These are phyloP conservation scores for Porites rus DNA, from an alignment of 92 coral and sea anemone species.

Conservation along the genomic window DNA sequence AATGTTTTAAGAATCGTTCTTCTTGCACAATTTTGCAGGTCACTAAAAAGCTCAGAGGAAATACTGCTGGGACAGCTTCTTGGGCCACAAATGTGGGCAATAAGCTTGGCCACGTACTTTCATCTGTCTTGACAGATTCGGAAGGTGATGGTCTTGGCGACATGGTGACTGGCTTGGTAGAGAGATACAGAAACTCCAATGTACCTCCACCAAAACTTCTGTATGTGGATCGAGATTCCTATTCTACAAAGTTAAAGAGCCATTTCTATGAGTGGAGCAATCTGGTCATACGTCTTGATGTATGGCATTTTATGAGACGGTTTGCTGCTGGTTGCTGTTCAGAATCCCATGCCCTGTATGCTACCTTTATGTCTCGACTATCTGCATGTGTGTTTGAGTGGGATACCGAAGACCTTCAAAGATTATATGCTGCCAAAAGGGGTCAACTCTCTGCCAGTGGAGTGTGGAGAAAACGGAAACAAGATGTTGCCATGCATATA, in stretches of 20 bases:
- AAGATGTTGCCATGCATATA: not conserved
- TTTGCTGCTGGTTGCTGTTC: slow-evolving; percentile 20
- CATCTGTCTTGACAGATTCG: slow-evolving; percentile 41
- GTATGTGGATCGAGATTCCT: not conserved
- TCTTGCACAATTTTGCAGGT: too few species aligned
- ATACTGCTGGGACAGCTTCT: slow-evolving; percentile 44
- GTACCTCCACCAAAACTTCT: slow-evolving; percentile 30
- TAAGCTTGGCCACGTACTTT: slow-evolving; percentile 40
- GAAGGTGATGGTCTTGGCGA: slow-evolving; percentile 35
- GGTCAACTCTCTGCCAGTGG: slow-evolving; percentile 7
- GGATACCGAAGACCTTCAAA: not conserved
- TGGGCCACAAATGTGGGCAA: slow-evolving; percentile 54
- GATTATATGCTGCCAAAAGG: slow-evolving; percentile 22
- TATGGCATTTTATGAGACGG: slow-evolving; percentile 44
- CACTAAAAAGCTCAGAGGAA: slow-evolving; percentile 27
- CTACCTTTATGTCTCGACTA: not conserved
- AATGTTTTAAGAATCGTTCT: too few species aligned
- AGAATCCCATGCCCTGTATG: slow-evolving; percentile 33
- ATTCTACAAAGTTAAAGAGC: not conserved
- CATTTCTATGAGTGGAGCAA: not conserved
- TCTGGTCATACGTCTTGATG: slow-evolving; percentile 17
- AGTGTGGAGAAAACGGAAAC: not conserved
- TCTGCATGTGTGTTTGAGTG: slow-evolving; percentile 39
- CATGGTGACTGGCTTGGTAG: slow-evolving; percentile 33
- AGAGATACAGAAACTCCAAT: slow-evolving; percentile 25